Percentiles rank a stretch among this genome's conserved stretches.
Evolutionary conservation across 1,140 invertebrate genomes (phyloP).

Genomic region (Drosophila ogumai): DNA sequence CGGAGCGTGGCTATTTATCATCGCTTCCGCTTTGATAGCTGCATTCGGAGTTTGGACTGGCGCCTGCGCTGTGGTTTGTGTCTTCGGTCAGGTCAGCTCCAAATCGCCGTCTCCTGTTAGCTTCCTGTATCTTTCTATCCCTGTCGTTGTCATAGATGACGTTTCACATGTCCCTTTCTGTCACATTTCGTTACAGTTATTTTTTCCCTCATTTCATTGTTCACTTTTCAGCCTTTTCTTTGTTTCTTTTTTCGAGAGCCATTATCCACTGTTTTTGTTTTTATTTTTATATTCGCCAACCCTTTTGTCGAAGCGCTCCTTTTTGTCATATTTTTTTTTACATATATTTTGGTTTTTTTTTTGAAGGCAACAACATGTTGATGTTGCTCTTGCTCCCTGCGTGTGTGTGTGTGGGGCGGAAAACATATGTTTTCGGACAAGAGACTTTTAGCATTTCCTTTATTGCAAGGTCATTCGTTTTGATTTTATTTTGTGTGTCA

Average conservation of each 20-base stretch:
- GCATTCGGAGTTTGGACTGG: conserved; percentile 45
- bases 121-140: neutral
- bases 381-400: conserved; percentile 20
- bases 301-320: conserved; percentile 15
- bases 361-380: conserved; percentile 67
- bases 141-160: neutral
- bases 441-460: conserved; percentile 50
- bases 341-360: conserved; percentile 8
- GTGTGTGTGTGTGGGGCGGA: conserved; percentile 18
- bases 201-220: conserved; percentile 8
- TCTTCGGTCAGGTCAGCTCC: conserved; percentile 25
- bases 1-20: conserved; percentile 42
- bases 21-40: conserved; percentile 40
- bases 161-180: neutral
- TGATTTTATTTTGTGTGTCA: conserved; percentile 82
- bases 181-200: conserved; percentile 3
- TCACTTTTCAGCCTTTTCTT: conserved; percentile 18
- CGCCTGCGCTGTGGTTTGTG: conserved; percentile 54
- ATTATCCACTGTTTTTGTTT: conserved; percentile 65
- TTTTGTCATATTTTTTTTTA: conserved; percentile 8
- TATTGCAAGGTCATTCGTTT: conserved; percentile 79
- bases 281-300: conserved; percentile 64
- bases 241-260: conserved; percentile 31
- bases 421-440: conserved; percentile 65
- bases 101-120: neutral